A percentile compares a stretch with the other conserved stretches of the same genome.
phyloP scores from a whole-genome alignment of 1,140 invertebrate genomes.

The Trichonephila clavipes region DNA sequence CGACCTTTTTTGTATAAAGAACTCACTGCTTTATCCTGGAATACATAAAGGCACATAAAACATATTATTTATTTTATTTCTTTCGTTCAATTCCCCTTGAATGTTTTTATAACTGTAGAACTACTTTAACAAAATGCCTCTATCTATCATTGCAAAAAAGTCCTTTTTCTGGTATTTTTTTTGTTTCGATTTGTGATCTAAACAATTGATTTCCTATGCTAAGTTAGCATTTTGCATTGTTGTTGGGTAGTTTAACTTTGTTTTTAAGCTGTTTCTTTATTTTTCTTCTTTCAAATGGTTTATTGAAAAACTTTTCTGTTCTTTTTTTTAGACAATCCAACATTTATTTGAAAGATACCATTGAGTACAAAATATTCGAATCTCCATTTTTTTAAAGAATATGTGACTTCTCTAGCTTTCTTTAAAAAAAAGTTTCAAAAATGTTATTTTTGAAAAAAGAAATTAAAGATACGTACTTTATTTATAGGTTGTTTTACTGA shows the following conservation, averaged over 20 bases:
- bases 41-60: not conserved
- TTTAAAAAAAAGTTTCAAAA: not conserved
- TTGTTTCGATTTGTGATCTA: not conserved
- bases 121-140: not conserved
- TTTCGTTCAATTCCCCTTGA: not conserved
- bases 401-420: not conserved
- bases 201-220: constrained; percentile 21
- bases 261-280: not conserved
- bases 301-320: not conserved
- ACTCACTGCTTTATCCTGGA: no score
- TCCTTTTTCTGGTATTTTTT: not conserved
- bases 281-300: not conserved
- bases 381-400: not conserved
- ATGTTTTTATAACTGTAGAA: not conserved
- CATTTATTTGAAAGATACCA: constrained; percentile 13
- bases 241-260: not conserved
- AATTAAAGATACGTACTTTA: no score
- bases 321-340: not conserved
- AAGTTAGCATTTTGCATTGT: not conserved
- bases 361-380: not conserved
- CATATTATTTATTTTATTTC: not conserved
- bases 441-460: not conserved
- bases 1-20: no score
- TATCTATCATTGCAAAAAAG: not conserved
- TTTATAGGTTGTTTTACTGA: no score